Percentiles rank a stretch among this genome's conserved stretches.
Conservation (phyloP, 2,113 vertebrate species). For the Chiloscyllium plagiosum region DNA sequence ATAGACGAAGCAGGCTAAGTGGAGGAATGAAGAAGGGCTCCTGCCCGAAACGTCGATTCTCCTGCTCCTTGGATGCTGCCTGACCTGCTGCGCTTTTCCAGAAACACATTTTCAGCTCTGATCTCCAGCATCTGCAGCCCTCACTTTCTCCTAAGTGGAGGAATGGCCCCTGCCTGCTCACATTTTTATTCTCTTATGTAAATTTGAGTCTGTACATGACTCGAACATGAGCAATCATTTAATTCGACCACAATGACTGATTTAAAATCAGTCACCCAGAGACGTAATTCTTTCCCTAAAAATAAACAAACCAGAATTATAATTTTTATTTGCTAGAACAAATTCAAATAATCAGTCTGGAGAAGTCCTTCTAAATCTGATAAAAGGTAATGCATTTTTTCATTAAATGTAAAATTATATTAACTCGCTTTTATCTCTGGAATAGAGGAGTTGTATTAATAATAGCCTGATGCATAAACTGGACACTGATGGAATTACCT, state of each 20-base stretch:
- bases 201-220: not conserved
- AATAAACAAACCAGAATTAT: not conserved
- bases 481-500: not conserved
- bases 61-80: too few relatives aligned
- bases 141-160: not conserved
- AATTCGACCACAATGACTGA: not conserved
- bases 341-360: not conserved
- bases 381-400: not conserved
- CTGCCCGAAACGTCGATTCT: too few relatives aligned
- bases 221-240: not conserved
- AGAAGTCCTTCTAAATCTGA: not conserved
- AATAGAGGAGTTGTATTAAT: not conserved
- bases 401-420: not conserved
- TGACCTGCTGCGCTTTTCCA: too few relatives aligned
- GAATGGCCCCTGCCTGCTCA: not conserved
- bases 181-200: not conserved
- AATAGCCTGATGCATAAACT: not conserved
- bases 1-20: not conserved
- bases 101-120: too few relatives aligned
- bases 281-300: not conserved
- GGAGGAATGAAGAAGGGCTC: too few relatives aligned
- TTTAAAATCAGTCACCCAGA: not conserved
- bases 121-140: too few relatives aligned
- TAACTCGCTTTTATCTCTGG: not conserved
- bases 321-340: not conserved